Base-by-base conservation (phyloP, 2,888 invertebrate species). In the Melanostoma scalare region DNA sequence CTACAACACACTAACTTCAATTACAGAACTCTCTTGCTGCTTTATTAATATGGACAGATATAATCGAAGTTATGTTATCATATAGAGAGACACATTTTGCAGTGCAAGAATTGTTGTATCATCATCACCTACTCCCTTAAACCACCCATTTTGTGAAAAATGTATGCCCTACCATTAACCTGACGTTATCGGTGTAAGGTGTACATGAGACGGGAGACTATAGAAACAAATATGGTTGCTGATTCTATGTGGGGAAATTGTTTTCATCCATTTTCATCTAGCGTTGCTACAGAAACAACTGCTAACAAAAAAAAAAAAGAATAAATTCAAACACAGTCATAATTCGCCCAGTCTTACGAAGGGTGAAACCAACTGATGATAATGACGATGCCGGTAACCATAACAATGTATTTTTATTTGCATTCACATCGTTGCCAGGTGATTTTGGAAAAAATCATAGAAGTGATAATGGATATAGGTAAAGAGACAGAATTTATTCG, bases 21-120 rank as follows among this genome's bases (percentile, higher is more conserved):
- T 77, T 77, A 61, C 77, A 68, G 73, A 73, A 77, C 82, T 73
- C 69, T 10, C 61, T 20, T 63, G 67, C 33, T 74, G 71, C 65
- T 60, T 78, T 84, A 82, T 76, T 74, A 84, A 84, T 84, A 74
- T 75, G 53, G 60, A 78, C 55, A 60, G 74, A 84, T 78, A 84
- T 71, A 84, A 84, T 79, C 74, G 74, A 71, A 71, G 53, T 69
- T 65, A 84, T 65, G 60, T 50, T 71, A 68, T 67, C 20, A 46
- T 74, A 84, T 74, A 84, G 71, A 20, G 20, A 78, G 65, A 84
- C 61, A 80, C 65, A 73, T 78, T 67, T 35, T 60, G 48, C 20
- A 20, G 20, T 76, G 58, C 52, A 61, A 36, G 60, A 65, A 61
- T 55, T 63, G 67, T 6, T 30, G 50, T 20, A 20, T 10, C 44